These are phyloP conservation scores for Scortum barcoo DNA, from an alignment of 2,113 vertebrate species.

Conservation along the genomic window DNA sequence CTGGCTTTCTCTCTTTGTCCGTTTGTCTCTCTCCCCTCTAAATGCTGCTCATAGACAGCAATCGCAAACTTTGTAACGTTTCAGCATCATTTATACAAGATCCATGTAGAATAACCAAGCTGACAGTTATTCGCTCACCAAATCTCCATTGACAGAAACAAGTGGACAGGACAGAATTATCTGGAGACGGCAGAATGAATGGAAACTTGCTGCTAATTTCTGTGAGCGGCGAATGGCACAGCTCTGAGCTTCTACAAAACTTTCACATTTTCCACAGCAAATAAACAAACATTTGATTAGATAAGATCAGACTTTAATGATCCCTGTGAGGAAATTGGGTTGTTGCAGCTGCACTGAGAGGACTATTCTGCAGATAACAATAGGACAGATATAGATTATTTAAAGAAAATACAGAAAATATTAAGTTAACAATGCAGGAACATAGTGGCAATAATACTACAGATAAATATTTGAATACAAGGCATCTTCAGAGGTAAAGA, in stretches of 20 bases:
- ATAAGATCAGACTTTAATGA: constrained; percentile 76
- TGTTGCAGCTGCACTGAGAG: constrained; percentile 60
- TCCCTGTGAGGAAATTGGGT: constrained; percentile 74
- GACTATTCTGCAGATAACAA: constrained; percentile 69
- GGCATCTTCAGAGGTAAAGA: constrained; percentile 26
- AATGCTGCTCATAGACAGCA: constrained; percentile 53
- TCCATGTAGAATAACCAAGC: constrained; percentile 71
- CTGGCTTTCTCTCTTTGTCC: constrained; percentile 63
- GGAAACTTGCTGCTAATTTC: constrained; percentile 72
- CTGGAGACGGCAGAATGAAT: constrained; percentile 74
- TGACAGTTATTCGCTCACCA: constrained; percentile 77
- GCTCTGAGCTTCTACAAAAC: constrained; percentile 59
- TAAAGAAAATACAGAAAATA: constrained; percentile 60
- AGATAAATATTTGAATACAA: constrained; percentile 49
- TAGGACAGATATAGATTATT: constrained; percentile 62
- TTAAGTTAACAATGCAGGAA: constrained; percentile 54
- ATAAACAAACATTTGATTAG: constrained; percentile 76
- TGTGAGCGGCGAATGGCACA: constrained; percentile 18
- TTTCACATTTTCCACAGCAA: constrained; percentile 75
- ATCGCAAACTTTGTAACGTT: constrained; percentile 73
- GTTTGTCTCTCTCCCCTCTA: constrained; percentile 48
- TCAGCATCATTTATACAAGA: constrained; percentile 74
- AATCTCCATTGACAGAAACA: constrained; percentile 61
- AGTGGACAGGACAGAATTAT: constrained; percentile 71
- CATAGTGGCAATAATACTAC: constrained; percentile 30